A percentile compares a stretch with the other conserved stretches of the same genome.
Evolutionary conservation across 1,140 invertebrate species (phyloP).

Genomic region (Drosophila lowei): DNA sequence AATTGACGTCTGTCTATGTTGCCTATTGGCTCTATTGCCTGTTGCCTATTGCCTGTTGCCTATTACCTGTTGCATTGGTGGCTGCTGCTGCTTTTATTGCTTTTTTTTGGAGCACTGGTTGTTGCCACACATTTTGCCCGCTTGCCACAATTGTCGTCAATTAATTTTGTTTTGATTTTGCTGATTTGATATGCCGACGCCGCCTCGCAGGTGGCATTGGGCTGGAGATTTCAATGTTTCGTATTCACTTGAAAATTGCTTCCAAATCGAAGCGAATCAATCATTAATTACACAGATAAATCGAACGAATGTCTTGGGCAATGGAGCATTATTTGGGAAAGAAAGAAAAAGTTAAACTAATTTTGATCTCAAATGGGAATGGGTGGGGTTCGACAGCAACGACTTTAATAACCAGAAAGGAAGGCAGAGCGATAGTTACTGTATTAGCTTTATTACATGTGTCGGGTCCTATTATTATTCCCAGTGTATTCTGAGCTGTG

Average conservation of each 20-base stretch:
- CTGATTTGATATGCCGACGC: slow-evolving; percentile 68
- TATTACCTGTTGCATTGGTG: slow-evolving; percentile 41
- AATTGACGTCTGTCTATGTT: slow-evolving; percentile 76
- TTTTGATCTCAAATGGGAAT: slow-evolving; percentile 1
- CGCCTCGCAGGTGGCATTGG: slow-evolving; percentile 77
- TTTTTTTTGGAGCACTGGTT: slow-evolving; percentile 29
- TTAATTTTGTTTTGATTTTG: slow-evolving; percentile 78
- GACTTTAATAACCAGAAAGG: too few species aligned
- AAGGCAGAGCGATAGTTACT: too few species aligned
- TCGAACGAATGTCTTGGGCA: slow-evolving; percentile 33
- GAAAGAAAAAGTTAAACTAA: slow-evolving; percentile 36
- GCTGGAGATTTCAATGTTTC: slow-evolving; percentile 37
- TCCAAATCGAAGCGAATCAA: slow-evolving; percentile 54
- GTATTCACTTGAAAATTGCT: slow-evolving; percentile 31
- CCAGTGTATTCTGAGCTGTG: too few species aligned
- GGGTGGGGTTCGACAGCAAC: too few species aligned
- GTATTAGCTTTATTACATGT: too few species aligned
- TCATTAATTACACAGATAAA: slow-evolving; percentile 54
- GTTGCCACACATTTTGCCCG: slow-evolving; percentile 71
- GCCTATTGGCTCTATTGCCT: slow-evolving; percentile 3
- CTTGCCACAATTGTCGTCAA: slow-evolving; percentile 78
- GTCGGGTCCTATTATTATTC: too few species aligned
- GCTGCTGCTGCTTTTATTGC: slow-evolving; percentile 32
- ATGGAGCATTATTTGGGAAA: slow-evolving; percentile 5
- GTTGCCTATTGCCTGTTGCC: slow-evolving; percentile 17